These are phyloP conservation scores for Ditula angustiorana DNA, from an alignment of 2,888 invertebrate genomes.

Conservation along the genomic window DNA sequence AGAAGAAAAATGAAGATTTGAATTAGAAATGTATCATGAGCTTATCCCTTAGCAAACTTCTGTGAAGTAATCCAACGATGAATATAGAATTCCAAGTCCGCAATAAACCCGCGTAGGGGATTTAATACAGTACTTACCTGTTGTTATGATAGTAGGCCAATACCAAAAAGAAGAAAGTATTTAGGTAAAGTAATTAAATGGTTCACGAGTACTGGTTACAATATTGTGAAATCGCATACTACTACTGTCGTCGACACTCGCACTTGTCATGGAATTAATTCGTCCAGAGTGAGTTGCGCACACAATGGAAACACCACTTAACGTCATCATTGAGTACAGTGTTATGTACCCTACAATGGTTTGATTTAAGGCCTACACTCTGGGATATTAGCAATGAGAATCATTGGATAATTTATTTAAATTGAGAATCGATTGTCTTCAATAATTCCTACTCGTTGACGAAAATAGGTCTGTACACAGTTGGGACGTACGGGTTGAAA, in stretches of 20 bases:
- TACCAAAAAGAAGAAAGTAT: no score
- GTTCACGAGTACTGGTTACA: neutral
- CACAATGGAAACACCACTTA: conserved; percentile 25
- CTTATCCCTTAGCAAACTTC: no score
- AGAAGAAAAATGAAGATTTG: no score
- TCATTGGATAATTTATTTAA: neutral
- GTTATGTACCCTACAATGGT: conserved; percentile 24
- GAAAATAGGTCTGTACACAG: neutral
- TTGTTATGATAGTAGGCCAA: no score
- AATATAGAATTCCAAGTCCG: no score
- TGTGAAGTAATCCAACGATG: no score
- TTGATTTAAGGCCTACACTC: conserved; percentile 24
- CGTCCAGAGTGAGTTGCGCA: conserved; percentile 16
- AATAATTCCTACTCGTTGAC: neutral
- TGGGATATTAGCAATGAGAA: conserved; percentile 1
- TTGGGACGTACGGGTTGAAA: no score
- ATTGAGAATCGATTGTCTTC: neutral
- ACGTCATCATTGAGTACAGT: conserved; percentile 32
- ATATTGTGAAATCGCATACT: neutral
- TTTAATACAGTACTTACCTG: no score
- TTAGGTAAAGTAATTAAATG: no score
- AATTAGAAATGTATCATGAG: no score
- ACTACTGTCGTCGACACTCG: conserved; percentile 26
- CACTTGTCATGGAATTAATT: conserved; percentile 34
- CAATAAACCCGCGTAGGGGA: no score